Conservation (phyloP, 1,140 invertebrate genomes). For the Drosophila insularis region DNA sequence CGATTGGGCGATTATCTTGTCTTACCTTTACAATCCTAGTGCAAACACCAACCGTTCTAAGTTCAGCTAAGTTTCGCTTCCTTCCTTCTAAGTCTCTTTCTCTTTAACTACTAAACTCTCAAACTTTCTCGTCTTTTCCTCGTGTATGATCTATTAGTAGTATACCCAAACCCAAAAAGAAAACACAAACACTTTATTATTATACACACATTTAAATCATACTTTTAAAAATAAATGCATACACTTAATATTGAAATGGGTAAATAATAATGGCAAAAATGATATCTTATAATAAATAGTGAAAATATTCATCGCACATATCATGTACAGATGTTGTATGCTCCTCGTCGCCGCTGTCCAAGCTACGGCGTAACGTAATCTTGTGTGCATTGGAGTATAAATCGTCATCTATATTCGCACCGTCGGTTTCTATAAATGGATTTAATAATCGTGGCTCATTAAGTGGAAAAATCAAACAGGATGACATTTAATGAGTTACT, state of each 20-base stretch:
- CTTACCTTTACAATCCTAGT: constrained; percentile 18
- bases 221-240: constrained; percentile 67
- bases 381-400: constrained; percentile 78
- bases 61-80: constrained; percentile 4
- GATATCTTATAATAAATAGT: constrained; percentile 59
- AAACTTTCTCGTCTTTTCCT: neutral
- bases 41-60: constrained; percentile 7
- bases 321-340: constrained; percentile 54
- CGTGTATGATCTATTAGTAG: neutral
- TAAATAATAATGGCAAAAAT: constrained; percentile 17
- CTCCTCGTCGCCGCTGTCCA: constrained; percentile 63
- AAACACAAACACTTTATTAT: constrained; percentile 32
- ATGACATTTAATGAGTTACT: neutral
- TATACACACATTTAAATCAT: constrained; percentile 63
- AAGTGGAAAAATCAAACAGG: neutral
- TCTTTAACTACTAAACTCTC: neutral
- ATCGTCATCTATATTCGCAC: constrained; percentile 68
- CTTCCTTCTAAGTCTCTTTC: neutral
- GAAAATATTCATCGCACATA: constrained; percentile 77
- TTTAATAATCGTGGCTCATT: neutral
- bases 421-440: constrained; percentile 43
- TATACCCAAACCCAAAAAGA: neutral
- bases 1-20: neutral
- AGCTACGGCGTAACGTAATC: constrained; percentile 54
- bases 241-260: constrained; percentile 24